A percentile compares a stretch with the other conserved stretches of the same genome.
phyloP scores from a whole-genome alignment of 2,113 vertebrate genomes.

The Amblyornis subalaris region DNA sequence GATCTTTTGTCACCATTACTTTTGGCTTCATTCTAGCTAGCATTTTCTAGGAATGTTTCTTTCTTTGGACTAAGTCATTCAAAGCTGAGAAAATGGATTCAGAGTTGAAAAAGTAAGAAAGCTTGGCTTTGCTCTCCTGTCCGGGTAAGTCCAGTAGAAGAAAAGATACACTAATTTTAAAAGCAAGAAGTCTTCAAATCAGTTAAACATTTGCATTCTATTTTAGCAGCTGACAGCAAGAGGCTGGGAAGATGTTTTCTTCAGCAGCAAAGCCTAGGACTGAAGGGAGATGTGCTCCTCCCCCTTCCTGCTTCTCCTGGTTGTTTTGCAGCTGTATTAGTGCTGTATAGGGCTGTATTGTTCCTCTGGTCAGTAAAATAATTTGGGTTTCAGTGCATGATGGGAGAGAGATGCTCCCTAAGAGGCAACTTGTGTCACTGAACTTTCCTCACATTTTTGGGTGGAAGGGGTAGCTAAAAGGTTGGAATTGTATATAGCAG shows the following conservation, averaged over 20 bases:
- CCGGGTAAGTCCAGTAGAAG: background rate
- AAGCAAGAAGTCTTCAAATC: background rate
- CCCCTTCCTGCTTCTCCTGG: background rate
- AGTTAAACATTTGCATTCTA: background rate
- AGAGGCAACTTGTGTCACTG: background rate
- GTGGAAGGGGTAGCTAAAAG: background rate
- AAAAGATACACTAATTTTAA: background rate
- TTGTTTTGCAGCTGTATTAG: background rate
- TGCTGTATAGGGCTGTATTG: fast-evolving
- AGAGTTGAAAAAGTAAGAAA: background rate
- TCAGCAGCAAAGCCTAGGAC: background rate
- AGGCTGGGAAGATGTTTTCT: background rate
- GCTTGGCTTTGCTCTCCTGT: background rate
- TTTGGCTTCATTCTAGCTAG: background rate
- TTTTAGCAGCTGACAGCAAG: background rate
- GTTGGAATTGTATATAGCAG: background rate
- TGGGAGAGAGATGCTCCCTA: background rate
- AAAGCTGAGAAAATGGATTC: background rate
- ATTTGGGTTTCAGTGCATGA: background rate
- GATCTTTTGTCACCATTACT: background rate
- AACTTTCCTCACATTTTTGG: background rate
- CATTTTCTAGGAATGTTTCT: background rate
- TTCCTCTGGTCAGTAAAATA: background rate
- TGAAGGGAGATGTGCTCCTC: background rate
- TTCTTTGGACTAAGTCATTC: background rate